A percentile compares a stretch with the other conserved stretches of the same genome.
Evolutionary conservation across 2,797 vertebrate genomes (phyloP).

Genomic region (Chiroxiphia lanceolata): DNA sequence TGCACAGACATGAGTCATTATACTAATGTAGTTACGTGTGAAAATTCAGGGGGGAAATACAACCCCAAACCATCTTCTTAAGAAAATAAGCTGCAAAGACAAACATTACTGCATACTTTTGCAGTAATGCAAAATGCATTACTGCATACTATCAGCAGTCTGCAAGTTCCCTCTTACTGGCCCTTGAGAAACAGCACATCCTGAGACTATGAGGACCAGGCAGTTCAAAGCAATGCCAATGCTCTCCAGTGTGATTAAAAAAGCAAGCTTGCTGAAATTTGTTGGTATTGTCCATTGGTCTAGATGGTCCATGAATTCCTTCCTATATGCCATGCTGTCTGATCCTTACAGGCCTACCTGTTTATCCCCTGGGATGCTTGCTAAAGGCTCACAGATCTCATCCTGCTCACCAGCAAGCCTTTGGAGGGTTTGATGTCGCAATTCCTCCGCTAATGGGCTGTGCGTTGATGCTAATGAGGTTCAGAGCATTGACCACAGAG

Average conservation of each 20-base stretch:
- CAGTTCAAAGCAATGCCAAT: background rate
- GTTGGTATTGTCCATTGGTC: background rate
- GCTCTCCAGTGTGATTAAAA: background rate
- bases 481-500: constrained; percentile 11
- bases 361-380: background rate
- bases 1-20: constrained; percentile 34
- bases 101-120: background rate
- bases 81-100: constrained; percentile 16
- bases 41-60: constrained; percentile 32
- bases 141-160: constrained; percentile 10
- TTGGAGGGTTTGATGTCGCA: background rate
- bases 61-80: background rate
- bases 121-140: background rate
- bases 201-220: background rate
- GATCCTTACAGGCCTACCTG: fast-evolving
- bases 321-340: fast-evolving
- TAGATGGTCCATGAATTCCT: background rate
- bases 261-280: background rate
- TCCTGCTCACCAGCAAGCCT: background rate
- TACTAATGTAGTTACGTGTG: constrained; percentile 21
- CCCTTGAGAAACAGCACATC: background rate
- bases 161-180: constrained; percentile 31
- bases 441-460: background rate
- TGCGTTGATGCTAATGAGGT: constrained; percentile 1
- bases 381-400: background rate